Percentiles rank a stretch among this genome's conserved stretches.
Evolutionary conservation across 2,888 invertebrate genomes (phyloP).

Genomic region (Aspidiotus destructor): DNA sequence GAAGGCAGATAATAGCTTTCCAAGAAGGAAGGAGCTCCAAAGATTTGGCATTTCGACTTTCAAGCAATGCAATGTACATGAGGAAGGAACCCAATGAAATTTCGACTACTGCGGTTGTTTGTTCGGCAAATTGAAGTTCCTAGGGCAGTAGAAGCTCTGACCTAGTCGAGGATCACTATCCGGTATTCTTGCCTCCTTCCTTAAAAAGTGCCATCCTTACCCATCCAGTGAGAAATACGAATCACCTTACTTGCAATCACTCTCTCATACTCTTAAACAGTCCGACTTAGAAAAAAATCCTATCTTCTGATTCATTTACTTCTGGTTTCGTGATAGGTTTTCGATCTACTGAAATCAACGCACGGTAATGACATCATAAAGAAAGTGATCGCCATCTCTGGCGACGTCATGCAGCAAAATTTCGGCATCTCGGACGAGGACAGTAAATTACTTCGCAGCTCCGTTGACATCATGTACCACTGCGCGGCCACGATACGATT

Average conservation of each 20-base stretch:
- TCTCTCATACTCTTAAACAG: neutral
- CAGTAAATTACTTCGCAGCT: slow-evolving; percentile 53
- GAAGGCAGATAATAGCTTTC: too few relatives aligned
- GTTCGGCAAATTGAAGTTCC: too few relatives aligned
- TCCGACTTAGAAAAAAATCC: neutral
- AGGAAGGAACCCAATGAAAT: too few relatives aligned
- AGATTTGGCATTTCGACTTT: too few relatives aligned
- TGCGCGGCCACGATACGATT: slow-evolving; percentile 63
- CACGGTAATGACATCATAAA: slow-evolving; percentile 55
- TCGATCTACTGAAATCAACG: slow-evolving; percentile 57
- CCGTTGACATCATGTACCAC: slow-evolving; percentile 79
- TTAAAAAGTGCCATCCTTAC: too few relatives aligned
- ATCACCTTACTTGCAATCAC: neutral
- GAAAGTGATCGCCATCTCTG: slow-evolving; percentile 61
- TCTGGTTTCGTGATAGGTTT: slow-evolving; percentile 49
- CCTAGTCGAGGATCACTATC: too few relatives aligned
- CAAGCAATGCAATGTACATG: too few relatives aligned
- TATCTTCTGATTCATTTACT: neutral
- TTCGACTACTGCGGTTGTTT: too few relatives aligned
- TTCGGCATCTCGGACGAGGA: slow-evolving; percentile 60
- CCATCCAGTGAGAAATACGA: too few relatives aligned
- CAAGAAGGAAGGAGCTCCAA: too few relatives aligned
- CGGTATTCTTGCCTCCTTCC: too few relatives aligned
- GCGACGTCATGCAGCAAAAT: slow-evolving; percentile 59
- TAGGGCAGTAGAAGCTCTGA: too few relatives aligned